Conservation (phyloP, 1,140 invertebrate species). For the Bombyx mori region DNA sequence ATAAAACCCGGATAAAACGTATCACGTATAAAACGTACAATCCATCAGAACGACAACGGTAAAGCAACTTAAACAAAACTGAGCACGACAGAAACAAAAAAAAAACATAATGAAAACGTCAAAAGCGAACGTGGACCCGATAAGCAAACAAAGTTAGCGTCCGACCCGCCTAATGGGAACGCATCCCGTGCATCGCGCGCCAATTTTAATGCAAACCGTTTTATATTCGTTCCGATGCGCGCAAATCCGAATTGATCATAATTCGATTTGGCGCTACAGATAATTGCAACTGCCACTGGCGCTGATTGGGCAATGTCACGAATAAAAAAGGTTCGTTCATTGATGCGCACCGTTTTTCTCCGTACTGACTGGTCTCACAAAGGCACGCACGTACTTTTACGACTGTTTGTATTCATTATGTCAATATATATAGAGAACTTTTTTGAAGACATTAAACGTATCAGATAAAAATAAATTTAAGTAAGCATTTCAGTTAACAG, state of each 20-base stretch:
- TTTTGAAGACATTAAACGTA: no score
- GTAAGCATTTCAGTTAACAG: not conserved
- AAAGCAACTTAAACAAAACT: conserved; percentile 30
- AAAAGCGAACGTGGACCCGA: conserved; percentile 21
- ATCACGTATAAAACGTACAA: no score
- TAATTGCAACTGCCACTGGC: conserved; percentile 70
- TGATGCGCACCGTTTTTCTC: conserved; percentile 3
- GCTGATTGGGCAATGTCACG: conserved; percentile 57
- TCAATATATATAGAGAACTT: not conserved
- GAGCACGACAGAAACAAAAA: conserved; percentile 23
- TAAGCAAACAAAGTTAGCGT: conserved; percentile 54
- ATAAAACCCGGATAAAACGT: no score
- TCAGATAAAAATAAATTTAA: no score
- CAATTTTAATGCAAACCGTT: conserved; percentile 71
- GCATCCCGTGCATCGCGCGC: conserved; percentile 58
- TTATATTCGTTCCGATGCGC: conserved; percentile 68
- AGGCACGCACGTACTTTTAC: no score
- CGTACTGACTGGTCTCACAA: not conserved
- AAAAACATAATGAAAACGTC: conserved; percentile 29
- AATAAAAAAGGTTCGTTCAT: conserved; percentile 46
- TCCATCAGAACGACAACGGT: conserved; percentile 16
- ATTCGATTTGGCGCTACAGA: conserved; percentile 67
- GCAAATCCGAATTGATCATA: conserved; percentile 73
- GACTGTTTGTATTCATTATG: not conserved
- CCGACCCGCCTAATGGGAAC: conserved; percentile 59